These are phyloP conservation scores for Vanessa atalanta DNA, from an alignment of 1,140 invertebrate species.

Conservation along the genomic window DNA sequence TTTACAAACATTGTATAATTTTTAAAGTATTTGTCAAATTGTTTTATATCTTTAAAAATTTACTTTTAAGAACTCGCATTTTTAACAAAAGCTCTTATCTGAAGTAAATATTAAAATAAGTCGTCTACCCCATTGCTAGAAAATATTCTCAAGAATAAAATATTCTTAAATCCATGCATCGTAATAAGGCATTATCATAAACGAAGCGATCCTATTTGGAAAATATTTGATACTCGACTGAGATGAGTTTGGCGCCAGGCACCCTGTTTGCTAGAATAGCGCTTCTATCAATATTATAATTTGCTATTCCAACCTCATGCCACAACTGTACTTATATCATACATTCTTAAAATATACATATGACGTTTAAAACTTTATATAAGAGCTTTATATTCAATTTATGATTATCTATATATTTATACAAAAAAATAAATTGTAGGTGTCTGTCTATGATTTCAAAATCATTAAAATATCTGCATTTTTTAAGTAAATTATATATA, in stretches of 20 bases:
- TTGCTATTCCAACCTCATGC: constrained; percentile 5
- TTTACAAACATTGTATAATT: neutral
- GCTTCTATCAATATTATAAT: constrained; percentile 10
- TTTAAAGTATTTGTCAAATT: no score
- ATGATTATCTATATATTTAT: no score
- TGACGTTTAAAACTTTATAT: neutral
- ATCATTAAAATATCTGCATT: no score
- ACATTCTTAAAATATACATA: neutral
- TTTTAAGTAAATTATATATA: no score
- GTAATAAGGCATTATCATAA: constrained; percentile 14
- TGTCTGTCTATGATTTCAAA: no score
- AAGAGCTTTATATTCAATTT: no score
- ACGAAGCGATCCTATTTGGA: constrained; percentile 7
- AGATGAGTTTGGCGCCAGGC: neutral
- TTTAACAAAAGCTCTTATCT: no score
- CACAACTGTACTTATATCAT: constrained; percentile 3
- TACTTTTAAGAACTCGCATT: no score
- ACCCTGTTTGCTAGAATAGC: constrained; percentile 9
- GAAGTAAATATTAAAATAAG: constrained; percentile 4
- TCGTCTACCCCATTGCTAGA: neutral
- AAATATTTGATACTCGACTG: constrained; percentile 13
- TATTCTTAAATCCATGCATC: constrained; percentile 12
- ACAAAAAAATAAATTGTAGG: no score
- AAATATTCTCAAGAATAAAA: neutral
- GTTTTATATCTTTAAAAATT: no score